Base-by-base conservation (phyloP, 2,888 invertebrate genomes). In the Thelaira solivaga region DNA sequence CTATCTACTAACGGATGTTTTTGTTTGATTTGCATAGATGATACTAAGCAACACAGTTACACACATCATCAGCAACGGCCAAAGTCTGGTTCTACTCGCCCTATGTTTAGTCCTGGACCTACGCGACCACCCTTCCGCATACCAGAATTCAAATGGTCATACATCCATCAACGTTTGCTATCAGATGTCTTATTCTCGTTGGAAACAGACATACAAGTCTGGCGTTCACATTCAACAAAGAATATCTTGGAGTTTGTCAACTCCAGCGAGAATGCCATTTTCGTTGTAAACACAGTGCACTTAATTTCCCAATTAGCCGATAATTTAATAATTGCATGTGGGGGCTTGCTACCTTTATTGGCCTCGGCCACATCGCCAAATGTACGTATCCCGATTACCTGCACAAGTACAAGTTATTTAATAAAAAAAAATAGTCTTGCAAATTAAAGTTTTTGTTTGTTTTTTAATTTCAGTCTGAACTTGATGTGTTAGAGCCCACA, bases 101-200 rank as follows among this genome's bases (percentile, higher is more conserved):
- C 97, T 64, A 96, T 97, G 95, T 97, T 97, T 89, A 97, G 96
- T 84, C 96, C 97, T 74, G 96, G 97, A 4, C 96, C 97, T 36
- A 95, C 97, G 67, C 92, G 96, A 83, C 97, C 97, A 20, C 97
- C 99, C 2, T 99, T 99, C 90, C 93, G 99, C 82, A 99, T 99
- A 88, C 99, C 99, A 22, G 99, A 99, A 90, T 99, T 99, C 90
- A 95, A 97, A 84, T 99, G 99, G 99, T 99, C 99, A 1, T 96
- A 97, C 89, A 97, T 99, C 82, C 99, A 99, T 90, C 97, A 99
- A 89, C 92, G 98, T 76, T 90, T 99, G 67, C 91, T 99, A 0
- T 97, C 97, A 11, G 99, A 99, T 89, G 95, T 99, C 34, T 91
- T 99, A 29, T 97, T 97, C 89, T 97, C 98, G 0, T 91, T 99